Percentiles rank a stretch among this genome's conserved stretches.
Conservation (phyloP, 2,113 vertebrate genomes). For the Actinemys pallida region DNA sequence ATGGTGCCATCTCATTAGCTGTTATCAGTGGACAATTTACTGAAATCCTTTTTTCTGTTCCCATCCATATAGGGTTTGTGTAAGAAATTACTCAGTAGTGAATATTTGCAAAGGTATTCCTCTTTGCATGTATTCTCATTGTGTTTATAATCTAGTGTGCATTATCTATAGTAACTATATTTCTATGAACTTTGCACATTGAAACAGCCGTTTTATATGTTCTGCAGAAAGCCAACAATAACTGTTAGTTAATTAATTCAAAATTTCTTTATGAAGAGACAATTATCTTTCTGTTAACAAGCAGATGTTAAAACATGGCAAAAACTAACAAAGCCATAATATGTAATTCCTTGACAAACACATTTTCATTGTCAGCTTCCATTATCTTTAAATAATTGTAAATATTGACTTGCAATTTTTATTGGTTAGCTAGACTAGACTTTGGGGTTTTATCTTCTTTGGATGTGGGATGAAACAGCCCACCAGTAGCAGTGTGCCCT, state of each 20-base stretch:
- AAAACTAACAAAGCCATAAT: neutral
- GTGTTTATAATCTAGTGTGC: neutral
- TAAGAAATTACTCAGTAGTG: neutral
- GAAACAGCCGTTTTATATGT: neutral
- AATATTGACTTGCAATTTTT: neutral
- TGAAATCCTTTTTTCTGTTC: slow-evolving; percentile 7
- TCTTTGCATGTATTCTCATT: neutral
- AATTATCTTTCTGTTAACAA: neutral
- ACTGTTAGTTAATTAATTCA: neutral
- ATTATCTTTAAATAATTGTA: neutral
- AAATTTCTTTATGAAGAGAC: neutral
- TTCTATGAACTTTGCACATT: neutral
- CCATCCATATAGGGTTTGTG: neutral
- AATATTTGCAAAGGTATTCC: neutral
- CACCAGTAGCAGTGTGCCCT: neutral
- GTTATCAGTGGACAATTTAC: neutral
- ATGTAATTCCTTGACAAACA: neutral
- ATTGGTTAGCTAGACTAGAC: neutral
- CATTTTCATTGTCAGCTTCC: neutral
- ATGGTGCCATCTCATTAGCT: neutral
- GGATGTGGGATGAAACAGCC: neutral
- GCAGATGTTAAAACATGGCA: neutral
- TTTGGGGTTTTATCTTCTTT: neutral
- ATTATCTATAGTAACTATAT: neutral
- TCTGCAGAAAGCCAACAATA: neutral